Conservation (phyloP, 2,113 vertebrate species). For the Arenaria interpres region DNA sequence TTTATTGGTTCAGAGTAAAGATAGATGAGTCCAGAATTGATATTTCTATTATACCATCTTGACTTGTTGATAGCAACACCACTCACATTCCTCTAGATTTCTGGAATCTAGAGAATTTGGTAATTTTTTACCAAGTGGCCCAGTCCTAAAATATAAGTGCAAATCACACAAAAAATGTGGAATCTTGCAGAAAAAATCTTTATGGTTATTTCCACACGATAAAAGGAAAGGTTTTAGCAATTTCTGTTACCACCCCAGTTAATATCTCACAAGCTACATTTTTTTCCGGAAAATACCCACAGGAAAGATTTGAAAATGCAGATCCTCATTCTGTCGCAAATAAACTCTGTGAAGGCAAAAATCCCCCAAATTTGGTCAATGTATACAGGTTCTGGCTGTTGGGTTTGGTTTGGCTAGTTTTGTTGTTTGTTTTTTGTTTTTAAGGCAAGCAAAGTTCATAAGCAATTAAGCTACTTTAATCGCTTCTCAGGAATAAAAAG, state of each 20-base stretch:
- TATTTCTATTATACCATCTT: neutral
- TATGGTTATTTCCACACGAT: neutral
- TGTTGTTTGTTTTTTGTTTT: neutral
- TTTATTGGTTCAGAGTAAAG: neutral
- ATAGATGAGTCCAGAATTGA: neutral
- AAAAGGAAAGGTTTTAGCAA: neutral
- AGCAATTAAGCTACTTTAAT: neutral
- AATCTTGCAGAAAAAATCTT: neutral
- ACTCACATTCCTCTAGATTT: neutral
- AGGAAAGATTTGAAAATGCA: neutral
- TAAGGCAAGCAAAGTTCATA: neutral
- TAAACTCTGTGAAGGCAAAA: neutral
- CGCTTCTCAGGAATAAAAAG: neutral
- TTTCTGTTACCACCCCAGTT: neutral
- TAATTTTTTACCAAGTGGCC: neutral
- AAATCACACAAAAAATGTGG: neutral
- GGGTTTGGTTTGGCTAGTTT: neutral
- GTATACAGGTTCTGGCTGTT: fast-evolving
- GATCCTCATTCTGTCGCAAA: neutral
- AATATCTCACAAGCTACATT: neutral
- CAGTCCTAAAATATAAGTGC: neutral
- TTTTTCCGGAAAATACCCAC: neutral
- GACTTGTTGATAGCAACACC: neutral
- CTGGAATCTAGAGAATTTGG: neutral
- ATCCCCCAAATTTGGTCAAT: neutral